Base-by-base conservation (phyloP, 2,113 vertebrate species). In the Centropus unirufus region DNA sequence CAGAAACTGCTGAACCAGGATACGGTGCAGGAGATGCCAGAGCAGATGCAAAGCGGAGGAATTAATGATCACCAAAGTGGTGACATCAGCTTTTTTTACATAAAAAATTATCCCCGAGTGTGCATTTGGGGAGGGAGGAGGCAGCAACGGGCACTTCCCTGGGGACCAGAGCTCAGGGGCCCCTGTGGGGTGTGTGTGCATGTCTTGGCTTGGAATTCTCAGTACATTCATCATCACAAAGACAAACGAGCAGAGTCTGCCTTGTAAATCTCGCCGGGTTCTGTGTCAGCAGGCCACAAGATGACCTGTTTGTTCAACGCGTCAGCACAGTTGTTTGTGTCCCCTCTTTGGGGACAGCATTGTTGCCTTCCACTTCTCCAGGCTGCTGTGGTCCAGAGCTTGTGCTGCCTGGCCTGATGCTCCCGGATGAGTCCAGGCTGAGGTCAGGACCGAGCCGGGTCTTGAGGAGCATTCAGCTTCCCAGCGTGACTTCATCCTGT, bases 71-170 rank as follows among this genome's bases (percentile, higher is more conserved):
- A 55, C 88, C 5, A 3, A 88, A 93, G 75, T 89, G 88, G 79
- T 78, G 76, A 76, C 82, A 94, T 96, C 93, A 93, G 94, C 94
- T 93, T 85, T 93, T 93, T 92, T 87, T 20, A 78, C 85, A 76
- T 76, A 36, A 90, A 77, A 95, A 95, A 88, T 92, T 82, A 62
- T 91, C 70, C 87, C 52, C 21, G 54, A 78, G 70, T 22, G 64
- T 0, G 34, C 12, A 0, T 67, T 59, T 87, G 68, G 83, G 83
- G 83, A 52, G 62, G 76, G 7, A 58, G 75, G 66, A n/a, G 5
- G 67, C 22, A 34, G 63, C 74, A 85, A 63, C 10, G 21, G 66
- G 75, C 5, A 8, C 72, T 57, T 69, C 57, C 79, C 69, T 68
- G 46, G 44, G 51, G 64, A 55, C 18, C 3, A 42, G 74, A 54